Evolutionary conservation across 2,113 vertebrate species (phyloP).

Genomic region (Castor canadensis): DNA sequence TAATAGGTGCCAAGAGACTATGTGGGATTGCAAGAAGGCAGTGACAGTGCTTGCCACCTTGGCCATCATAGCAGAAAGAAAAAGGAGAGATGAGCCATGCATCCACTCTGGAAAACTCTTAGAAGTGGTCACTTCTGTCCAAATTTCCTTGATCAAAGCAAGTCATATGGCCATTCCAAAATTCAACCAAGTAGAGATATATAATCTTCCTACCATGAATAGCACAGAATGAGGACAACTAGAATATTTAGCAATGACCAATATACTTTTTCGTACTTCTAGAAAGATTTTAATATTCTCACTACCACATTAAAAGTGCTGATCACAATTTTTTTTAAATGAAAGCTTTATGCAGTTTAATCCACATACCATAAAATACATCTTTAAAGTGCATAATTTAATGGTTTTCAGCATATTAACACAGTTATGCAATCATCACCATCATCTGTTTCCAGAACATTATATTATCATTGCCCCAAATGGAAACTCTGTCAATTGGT

Average conservation of each 20-base stretch:
- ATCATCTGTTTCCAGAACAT: neutral
- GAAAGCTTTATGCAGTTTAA: neutral
- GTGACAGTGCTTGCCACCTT: neutral
- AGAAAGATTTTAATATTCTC: slow-evolving; percentile 21
- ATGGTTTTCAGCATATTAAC: neutral
- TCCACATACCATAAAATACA: neutral
- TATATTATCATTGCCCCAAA: neutral
- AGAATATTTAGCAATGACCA: slow-evolving; percentile 12
- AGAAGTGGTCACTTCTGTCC: neutral
- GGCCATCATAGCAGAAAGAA: neutral
- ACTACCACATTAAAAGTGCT: neutral
- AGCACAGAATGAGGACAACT: neutral
- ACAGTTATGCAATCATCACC: neutral
- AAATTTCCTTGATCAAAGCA: neutral
- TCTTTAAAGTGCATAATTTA: neutral
- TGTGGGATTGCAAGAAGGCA: neutral
- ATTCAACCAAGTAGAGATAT: neutral
- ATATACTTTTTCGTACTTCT: neutral
- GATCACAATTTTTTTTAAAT: neutral
- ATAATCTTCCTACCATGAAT: neutral
- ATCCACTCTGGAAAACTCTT: neutral
- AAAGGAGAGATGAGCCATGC: neutral
- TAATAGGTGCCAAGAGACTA: neutral
- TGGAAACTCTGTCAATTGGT: neutral
- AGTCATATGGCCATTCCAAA: neutral